phyloP scores from a whole-genome alignment of 2,113 vertebrate species.

The Aramus guarauna region DNA sequence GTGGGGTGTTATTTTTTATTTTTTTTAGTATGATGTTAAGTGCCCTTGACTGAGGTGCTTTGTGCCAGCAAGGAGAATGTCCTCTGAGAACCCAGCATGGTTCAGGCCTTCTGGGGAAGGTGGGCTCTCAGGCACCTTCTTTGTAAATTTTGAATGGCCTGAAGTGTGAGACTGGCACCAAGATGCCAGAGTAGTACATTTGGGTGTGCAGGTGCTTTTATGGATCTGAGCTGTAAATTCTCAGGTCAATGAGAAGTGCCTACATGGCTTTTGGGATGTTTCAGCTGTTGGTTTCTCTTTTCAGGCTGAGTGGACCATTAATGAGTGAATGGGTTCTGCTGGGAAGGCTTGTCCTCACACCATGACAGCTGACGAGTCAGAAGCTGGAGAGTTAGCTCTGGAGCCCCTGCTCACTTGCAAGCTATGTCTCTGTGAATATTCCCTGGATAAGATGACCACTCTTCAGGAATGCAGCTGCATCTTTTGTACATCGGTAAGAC shows the following conservation, averaged over 20 bases:
- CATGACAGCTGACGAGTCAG: conserved; percentile 74
- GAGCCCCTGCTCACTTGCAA: conserved; percentile 84
- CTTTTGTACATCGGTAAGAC: conserved; percentile 87
- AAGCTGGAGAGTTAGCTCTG: conserved; percentile 58
- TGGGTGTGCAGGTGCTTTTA: neutral
- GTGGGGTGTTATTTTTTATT: neutral
- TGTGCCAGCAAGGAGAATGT: neutral
- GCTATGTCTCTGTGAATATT: conserved; percentile 87
- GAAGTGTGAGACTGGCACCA: neutral
- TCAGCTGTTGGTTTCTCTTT: conserved; percentile 33
- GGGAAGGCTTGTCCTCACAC: conserved; percentile 33
- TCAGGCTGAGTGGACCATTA: neutral
- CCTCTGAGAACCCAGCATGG: neutral
- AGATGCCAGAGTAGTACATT: neutral
- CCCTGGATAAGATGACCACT: conserved; percentile 78
- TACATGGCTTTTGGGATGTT: neutral
- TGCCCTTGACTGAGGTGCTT: neutral
- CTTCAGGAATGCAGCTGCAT: conserved; percentile 87
- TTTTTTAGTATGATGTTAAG: neutral
- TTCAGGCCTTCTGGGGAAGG: neutral
- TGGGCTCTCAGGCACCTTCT: neutral
- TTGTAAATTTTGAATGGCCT: neutral
- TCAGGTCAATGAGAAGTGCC: neutral
- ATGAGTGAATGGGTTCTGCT: conserved; percentile 52
- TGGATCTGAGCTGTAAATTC: neutral